Percentiles rank a stretch among this genome's conserved stretches.
Evolutionary conservation across 1,140 invertebrate species (phyloP).

Genomic region (Drosophila saltans): DNA sequence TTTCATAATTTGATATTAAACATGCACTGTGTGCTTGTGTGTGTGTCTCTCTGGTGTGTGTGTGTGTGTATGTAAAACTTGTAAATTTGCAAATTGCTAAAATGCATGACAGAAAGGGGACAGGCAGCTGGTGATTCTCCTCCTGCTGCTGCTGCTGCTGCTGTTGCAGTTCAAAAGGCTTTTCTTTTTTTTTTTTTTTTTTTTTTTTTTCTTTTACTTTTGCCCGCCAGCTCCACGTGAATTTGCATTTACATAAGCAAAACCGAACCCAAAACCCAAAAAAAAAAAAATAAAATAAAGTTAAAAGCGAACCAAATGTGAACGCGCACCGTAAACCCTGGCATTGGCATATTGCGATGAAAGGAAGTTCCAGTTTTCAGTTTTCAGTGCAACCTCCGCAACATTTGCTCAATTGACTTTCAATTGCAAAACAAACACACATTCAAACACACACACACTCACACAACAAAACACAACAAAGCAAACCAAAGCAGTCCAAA

Average conservation of each 20-base stretch:
- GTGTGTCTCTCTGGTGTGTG: neutral
- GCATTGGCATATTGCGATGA: conserved; percentile 20
- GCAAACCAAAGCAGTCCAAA: conserved; percentile 8
- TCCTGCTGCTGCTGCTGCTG: conserved; percentile 13
- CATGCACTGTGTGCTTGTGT: conserved; percentile 51
- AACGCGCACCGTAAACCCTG: conserved; percentile 10
- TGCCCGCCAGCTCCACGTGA: conserved; percentile 46
- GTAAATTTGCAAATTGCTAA: conserved; percentile 81
- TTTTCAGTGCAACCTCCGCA: conserved; percentile 44
- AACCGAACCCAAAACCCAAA: conserved; percentile 12
- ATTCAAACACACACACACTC: conserved; percentile 27
- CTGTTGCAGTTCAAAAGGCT: conserved; percentile 39
- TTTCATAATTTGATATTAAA: conserved; percentile 80
- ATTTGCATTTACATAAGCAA: conserved; percentile 58
- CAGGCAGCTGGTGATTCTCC: conserved; percentile 31
- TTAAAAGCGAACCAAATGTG: conserved; percentile 2
- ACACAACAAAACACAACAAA: conserved; percentile 12
- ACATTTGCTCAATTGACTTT: conserved; percentile 58
- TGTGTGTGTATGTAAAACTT: conserved; percentile 59
- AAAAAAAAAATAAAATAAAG: neutral
- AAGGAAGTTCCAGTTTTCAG: conserved; percentile 17
- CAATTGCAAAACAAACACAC: conserved; percentile 62
- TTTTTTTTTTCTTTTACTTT: conserved; percentile 7
- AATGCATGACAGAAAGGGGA: conserved; percentile 64
- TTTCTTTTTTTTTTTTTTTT: conserved; percentile 4